phyloP scores from a whole-genome alignment of 2,888 invertebrate genomes.

The Tubulanus polymorphus region DNA sequence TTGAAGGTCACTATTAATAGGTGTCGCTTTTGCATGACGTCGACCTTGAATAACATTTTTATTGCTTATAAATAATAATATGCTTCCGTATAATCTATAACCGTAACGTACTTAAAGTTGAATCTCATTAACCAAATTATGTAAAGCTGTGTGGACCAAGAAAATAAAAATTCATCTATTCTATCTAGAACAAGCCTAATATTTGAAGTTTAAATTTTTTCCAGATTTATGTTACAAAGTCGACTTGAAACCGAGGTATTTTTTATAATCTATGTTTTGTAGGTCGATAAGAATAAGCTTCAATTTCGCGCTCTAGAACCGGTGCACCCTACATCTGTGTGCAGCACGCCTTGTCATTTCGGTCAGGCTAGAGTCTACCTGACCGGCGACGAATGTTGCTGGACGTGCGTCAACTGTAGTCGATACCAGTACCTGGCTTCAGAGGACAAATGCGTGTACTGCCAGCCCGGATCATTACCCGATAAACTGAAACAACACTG shows the following conservation, averaged over 20 bases:
- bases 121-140: no score
- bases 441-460: constrained; percentile 67
- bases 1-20: constrained; percentile 17
- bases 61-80: no score
- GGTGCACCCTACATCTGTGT: constrained; percentile 81
- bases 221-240: no score
- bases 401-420: constrained; percentile 66
- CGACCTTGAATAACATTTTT: no score
- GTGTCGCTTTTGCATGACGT: no score
- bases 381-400: constrained; percentile 67
- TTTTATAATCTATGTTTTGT: constrained; percentile 9
- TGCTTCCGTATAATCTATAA: no score
- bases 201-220: no score
- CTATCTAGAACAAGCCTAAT: no score
- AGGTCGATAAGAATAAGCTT: constrained; percentile 59
- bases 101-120: no score
- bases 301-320: constrained; percentile 78
- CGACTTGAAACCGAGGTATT: no score
- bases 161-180: neutral
- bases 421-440: constrained; percentile 64
- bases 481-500: constrained; percentile 65
- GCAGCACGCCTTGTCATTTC: constrained; percentile 80
- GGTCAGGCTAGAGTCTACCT: constrained; percentile 90
- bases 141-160: no score
- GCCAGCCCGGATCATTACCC: constrained; percentile 77